These are phyloP conservation scores for Amblyornis subalaris DNA, from an alignment of 2,113 vertebrate genomes.

Conservation along the genomic window DNA sequence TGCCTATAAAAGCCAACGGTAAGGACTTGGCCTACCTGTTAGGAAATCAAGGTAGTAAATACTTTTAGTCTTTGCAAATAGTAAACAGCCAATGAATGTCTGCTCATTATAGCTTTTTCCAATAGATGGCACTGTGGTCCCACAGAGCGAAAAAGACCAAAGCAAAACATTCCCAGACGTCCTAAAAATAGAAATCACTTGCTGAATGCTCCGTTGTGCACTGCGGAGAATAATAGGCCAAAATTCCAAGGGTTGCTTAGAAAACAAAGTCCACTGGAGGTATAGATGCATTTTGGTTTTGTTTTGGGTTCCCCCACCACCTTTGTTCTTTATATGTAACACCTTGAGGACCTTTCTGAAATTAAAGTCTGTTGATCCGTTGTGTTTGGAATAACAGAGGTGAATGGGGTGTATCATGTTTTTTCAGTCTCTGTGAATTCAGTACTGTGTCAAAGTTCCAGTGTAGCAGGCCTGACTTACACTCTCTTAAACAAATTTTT, in stretches of 20 bases:
- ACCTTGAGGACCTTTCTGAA: not conserved
- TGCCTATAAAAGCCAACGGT: rapidly evolving
- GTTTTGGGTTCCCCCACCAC: not conserved
- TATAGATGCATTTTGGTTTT: not conserved
- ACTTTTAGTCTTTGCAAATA: not conserved
- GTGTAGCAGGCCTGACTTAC: not conserved
- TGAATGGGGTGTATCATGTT: not conserved
- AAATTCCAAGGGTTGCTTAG: not conserved
- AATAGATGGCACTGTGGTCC: constrained; percentile 54
- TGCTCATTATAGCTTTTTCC: not conserved
- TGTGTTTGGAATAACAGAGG: not conserved
- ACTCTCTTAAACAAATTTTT: not conserved
- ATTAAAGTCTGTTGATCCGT: not conserved
- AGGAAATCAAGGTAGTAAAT: not conserved
- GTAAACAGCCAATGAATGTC: not conserved
- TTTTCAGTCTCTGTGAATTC: not conserved
- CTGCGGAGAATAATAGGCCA: constrained; percentile 13
- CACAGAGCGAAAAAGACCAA: not conserved
- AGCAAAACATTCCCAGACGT: not conserved
- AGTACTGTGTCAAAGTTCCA: not conserved
- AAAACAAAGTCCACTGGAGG: not conserved
- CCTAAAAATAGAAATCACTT: constrained; percentile 52
- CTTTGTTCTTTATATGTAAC: not conserved
- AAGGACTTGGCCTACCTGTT: not conserved
- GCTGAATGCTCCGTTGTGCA: not conserved